phyloP scores from a whole-genome alignment of 2,888 invertebrate species.

The Nesidiocoris tenuis region DNA sequence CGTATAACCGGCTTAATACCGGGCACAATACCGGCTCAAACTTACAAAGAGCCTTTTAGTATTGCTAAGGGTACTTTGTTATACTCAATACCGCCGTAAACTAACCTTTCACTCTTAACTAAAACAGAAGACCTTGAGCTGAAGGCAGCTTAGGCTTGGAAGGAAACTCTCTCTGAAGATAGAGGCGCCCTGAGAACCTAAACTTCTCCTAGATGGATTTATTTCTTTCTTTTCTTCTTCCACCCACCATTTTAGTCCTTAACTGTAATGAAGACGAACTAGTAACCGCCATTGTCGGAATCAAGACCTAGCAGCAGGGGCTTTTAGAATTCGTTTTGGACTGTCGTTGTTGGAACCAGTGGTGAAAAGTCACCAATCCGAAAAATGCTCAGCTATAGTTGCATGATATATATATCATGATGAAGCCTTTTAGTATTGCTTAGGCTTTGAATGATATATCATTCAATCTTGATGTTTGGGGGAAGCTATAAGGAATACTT shows the following conservation, averaged over 20 bases:
- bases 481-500: too few species aligned
- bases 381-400: too few species aligned
- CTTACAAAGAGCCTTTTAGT: too few species aligned
- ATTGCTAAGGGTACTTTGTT: too few species aligned
- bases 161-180: background rate
- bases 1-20: too few species aligned
- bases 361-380: too few species aligned
- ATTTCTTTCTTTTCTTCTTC: slow-evolving; percentile 6
- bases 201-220: slow-evolving; percentile 15
- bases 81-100: background rate
- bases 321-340: background rate
- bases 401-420: too few species aligned
- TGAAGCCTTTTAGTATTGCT: too few species aligned
- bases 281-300: background rate
- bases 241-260: background rate
- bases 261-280: slow-evolving; percentile 21
- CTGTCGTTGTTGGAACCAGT: too few species aligned
- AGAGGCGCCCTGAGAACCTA: background rate
- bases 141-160: background rate
- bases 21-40: too few species aligned
- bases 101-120: background rate
- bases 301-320: background rate
- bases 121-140: slow-evolving; percentile 6
- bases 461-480: too few species aligned
- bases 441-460: too few species aligned